phyloP scores from a whole-genome alignment of 2,113 vertebrate genomes.

The Syngnathus typhle region DNA sequence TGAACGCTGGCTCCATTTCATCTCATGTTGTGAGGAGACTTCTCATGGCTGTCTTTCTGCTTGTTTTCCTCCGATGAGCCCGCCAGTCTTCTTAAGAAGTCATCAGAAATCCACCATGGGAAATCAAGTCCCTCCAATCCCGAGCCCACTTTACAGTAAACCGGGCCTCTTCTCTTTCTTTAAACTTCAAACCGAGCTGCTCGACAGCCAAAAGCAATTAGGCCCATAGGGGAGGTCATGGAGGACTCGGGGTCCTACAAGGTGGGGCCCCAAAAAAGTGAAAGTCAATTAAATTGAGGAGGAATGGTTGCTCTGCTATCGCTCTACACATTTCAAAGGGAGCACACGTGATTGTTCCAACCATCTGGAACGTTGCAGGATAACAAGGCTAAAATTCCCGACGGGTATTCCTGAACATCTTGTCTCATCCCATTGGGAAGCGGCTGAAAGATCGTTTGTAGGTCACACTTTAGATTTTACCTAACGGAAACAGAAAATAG shows the following conservation, averaged over 20 bases:
- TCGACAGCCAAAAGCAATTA: constrained; percentile 52
- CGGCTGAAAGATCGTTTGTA: constrained; percentile 10
- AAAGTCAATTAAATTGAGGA: constrained; percentile 46
- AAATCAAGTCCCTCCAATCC: constrained; percentile 7
- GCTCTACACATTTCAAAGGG: constrained; percentile 17
- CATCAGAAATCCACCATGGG: neutral
- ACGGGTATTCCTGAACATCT: constrained; percentile 15
- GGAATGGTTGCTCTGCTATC: constrained; percentile 23
- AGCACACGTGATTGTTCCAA: constrained; percentile 28
- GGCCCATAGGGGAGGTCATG: constrained; percentile 33
- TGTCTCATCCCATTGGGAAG: constrained; percentile 15
- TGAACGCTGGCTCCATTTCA: constrained; percentile 32
- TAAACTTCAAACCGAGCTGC: constrained; percentile 15
- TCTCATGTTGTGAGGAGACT: neutral
- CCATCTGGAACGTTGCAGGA: constrained; percentile 51
- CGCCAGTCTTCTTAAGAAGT: neutral
- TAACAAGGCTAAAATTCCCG: constrained; percentile 1
- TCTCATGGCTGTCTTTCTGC: constrained; percentile 1
- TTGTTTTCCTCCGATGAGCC: constrained; percentile 6
- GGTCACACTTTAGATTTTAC: neutral
- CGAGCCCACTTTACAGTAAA: neutral
- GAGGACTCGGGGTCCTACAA: constrained; percentile 44
- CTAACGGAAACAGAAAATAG: neutral
- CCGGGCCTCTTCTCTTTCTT: neutral
- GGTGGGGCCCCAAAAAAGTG: constrained; percentile 32